Evolutionary conservation across 1,140 invertebrate species (phyloP), one percentile per base, ranked within the genome.

Genomic region (Aricia agestis): DNA sequence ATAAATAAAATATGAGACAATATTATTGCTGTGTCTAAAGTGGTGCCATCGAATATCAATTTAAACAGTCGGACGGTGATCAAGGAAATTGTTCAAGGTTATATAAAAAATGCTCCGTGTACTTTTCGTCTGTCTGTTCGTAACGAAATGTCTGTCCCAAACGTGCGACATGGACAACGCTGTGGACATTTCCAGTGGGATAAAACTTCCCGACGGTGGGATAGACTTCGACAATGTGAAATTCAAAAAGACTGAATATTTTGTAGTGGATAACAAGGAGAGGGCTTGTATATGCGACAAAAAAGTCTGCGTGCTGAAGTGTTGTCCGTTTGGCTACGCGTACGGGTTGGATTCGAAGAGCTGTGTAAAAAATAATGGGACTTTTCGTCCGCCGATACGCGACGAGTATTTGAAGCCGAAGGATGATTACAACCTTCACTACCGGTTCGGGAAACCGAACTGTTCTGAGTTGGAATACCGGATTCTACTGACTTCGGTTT

Each of bases 201-300:
- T 52, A 9, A 70, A 68, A 45, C 17, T 77, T 10, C 19, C 71
- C 0, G 75, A 82, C 11, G 80, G 78, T 5, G 75, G 66, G 7
- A 81, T 85, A 17, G 2, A 69, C 25, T 74, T 71, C 52, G 57
- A 81, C 4, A 78, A 74, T 1, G 32, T 78, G 1, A 71, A 31
- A 4, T 87, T 82, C 25, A 65, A 72, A 0, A 65, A 69, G n/a
- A 69, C 59, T 3, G 77, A 87, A 57, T 83, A 83, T 57, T 78
- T 72, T 31, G 52, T 72, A 10, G 77, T 82, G 41, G 66, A 66
- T 6, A 75, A 15, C 6, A 66, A 58, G 6, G 71, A 78, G 41
- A 72, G 72, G 59, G 78, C 78, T 6, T 82, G 84, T 73, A 31
- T 81, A n/a, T 86, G 84, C 67, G 45, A 36, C 9, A 80, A 80